Base-by-base conservation (phyloP, 2,888 invertebrate species). In the Ceriagrion tenellum region DNA sequence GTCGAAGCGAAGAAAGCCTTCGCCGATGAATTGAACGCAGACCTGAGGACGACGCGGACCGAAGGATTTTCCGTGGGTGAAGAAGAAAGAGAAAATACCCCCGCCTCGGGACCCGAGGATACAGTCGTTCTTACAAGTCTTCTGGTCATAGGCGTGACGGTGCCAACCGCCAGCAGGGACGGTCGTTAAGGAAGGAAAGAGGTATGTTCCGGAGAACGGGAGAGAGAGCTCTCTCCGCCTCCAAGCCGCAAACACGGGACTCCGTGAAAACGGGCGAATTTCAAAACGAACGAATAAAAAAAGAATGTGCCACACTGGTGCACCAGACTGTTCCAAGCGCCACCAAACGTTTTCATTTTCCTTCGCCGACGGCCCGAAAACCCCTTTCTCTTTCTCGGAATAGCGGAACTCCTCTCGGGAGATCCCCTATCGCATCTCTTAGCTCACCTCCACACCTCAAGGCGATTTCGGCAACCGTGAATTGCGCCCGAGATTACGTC, bases 391-490 rank as follows among this genome's bases (percentile, higher is more conserved):
- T 81, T 81, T 81, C 30, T 35, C 81, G 35, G 35, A 30, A 81
- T 8, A 81, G 81, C 35, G 35, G 81, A 35, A 81, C 35, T 81
- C 81, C n/a, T n/a, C n/a, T n/a, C n/a, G n/a, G 35, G 35, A 30
- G 81, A 81, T 81, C 16, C 35, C 81, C 30, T 81, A 81, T 81
- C 81, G 81, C 35, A 81, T 81, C 81, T n/a, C 81, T 81, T 26
- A n/a, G 12, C 35, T n/a, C 81, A 69, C 81, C 18, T 13, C 81
- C n/a, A 13, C 69, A 8, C 69, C 26, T n/a, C n/a, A 1, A 20
- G 26, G 69, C 69, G 69, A 69, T 10, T 26, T 69, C 69, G 69
- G 69, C 69, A 69, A 26, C 69, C 1, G 69, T 10, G 69, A 69
- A n/a, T 69, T 20, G 26, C n/a, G 69, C 69, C 26, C 69, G 2